Percentiles rank a stretch among this genome's conserved stretches.
phyloP scores from a whole-genome alignment of 2,113 vertebrate species.

The Rynchops niger region DNA sequence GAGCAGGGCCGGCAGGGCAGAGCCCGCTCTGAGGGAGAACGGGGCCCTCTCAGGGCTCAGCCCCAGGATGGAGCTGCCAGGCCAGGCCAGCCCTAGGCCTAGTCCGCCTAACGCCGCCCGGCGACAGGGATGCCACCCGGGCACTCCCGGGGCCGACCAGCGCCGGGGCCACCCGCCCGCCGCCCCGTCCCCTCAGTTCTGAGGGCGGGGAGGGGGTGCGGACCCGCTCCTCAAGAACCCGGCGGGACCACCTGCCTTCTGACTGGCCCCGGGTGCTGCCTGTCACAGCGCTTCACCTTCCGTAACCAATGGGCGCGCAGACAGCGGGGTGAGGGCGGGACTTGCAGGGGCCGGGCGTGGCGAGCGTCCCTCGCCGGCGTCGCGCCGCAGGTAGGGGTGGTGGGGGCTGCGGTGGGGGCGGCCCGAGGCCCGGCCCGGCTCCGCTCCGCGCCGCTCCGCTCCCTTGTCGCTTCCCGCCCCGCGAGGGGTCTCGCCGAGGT shows the following conservation, averaged over 20 bases:
- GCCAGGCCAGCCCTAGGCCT: not conserved
- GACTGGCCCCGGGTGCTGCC: not conserved
- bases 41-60: not conserved
- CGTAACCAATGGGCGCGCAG: not conserved
- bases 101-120: fast-evolving
- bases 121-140: fast-evolving
- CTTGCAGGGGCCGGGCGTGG: not conserved
- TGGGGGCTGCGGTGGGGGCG: not conserved
- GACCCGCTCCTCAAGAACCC: fast-evolving
- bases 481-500: constrained; percentile 69
- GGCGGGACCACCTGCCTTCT: fast-evolving
- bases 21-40: not conserved
- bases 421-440: not conserved
- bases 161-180: fast-evolving
- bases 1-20: not conserved
- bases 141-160: not conserved
- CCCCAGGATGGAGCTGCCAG: not conserved
- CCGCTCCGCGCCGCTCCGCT: no score
- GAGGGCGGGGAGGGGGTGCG: fast-evolving
- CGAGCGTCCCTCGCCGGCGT: not conserved
- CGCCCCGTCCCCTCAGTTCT: fast-evolving
- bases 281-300: fast-evolving
- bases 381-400: not conserved
- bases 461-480: constrained; percentile 24
- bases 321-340: fast-evolving